Conservation (phyloP, 2,797 vertebrate genomes). For the Morelia viridis region DNA sequence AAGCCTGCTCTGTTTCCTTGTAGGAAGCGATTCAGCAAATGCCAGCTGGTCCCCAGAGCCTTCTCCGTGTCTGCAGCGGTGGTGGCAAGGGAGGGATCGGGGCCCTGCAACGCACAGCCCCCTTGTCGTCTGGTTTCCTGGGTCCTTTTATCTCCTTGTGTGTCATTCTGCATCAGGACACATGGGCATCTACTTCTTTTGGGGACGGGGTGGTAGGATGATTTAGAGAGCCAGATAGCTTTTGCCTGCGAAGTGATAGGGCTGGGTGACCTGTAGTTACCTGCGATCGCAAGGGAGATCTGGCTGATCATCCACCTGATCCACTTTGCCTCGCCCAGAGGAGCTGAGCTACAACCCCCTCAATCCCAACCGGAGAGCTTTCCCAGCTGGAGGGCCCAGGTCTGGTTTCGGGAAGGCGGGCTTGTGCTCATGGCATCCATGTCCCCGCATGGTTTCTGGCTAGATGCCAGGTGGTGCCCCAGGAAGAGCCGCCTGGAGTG, state of each 20-base stretch:
- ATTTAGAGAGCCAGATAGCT: not conserved
- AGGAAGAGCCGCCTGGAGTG: not conserved
- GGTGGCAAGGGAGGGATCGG: accelerated
- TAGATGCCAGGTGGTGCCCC: not conserved
- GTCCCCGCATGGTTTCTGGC: not conserved
- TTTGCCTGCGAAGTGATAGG: not conserved
- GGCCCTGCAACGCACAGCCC: not conserved
- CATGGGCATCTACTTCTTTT: not conserved
- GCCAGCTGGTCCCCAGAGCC: not conserved
- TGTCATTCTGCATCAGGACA: not conserved
- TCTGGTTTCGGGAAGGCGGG: not conserved
- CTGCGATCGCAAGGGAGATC: not conserved
- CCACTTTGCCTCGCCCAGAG: not conserved
- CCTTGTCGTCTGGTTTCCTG: not conserved
- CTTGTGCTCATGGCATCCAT: not conserved
- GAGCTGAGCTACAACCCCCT: not conserved
- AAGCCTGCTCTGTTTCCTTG: not conserved
- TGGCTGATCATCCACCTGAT: not conserved
- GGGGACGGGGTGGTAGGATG: not conserved
- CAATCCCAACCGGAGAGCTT: not conserved
- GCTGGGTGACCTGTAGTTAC: not conserved
- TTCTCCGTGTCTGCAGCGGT: no score
- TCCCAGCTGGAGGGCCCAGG: not conserved
- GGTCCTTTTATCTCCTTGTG: not conserved
- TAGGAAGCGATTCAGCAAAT: not conserved